Evolutionary conservation across 2,797 vertebrate genomes (phyloP).

Genomic region (Poeciliopsis presidionis): DNA sequence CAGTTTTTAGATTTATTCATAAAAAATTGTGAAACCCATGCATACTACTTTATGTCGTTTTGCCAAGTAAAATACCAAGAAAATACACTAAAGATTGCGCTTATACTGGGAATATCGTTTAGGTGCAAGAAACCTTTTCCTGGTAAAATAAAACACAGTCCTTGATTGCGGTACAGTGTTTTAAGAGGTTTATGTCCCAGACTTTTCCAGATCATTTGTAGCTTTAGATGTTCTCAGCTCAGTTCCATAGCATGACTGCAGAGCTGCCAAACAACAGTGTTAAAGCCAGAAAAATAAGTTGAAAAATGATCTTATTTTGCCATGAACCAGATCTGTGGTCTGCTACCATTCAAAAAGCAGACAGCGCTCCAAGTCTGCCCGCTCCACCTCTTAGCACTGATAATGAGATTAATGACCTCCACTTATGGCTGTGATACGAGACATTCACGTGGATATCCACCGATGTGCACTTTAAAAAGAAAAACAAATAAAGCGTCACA

Average conservation of each 20-base stretch:
- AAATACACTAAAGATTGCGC: background rate
- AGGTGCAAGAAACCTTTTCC: background rate
- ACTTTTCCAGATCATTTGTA: slow-evolving; percentile 68
- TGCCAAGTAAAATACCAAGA: background rate
- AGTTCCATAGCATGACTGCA: slow-evolving; percentile 61
- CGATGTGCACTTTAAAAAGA: background rate
- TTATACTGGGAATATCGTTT: background rate
- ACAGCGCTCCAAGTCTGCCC: slow-evolving; percentile 41
- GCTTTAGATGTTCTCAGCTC: slow-evolving; percentile 62
- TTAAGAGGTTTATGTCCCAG: slow-evolving; percentile 19
- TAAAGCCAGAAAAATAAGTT: slow-evolving; percentile 50
- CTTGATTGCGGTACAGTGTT: background rate
- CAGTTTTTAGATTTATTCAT: background rate
- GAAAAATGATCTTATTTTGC: slow-evolving; percentile 51
- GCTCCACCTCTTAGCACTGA: slow-evolving; percentile 48
- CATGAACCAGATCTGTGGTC: slow-evolving; percentile 24
- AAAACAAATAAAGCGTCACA: slow-evolving; percentile 19
- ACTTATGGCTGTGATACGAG: slow-evolving; percentile 40
- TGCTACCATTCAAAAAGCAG: slow-evolving; percentile 38
- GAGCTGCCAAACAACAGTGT: slow-evolving; percentile 68
- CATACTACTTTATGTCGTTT: background rate
- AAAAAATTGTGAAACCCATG: background rate
- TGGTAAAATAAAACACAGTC: slow-evolving; percentile 1
- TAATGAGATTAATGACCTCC: slow-evolving; percentile 65
- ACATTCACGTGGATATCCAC: slow-evolving; percentile 19